A percentile compares a stretch with the other conserved stretches of the same genome.
These are phyloP conservation scores for Netelia fuscicornis DNA, from an alignment of 2,888 invertebrate genomes.

Conservation along the genomic window DNA sequence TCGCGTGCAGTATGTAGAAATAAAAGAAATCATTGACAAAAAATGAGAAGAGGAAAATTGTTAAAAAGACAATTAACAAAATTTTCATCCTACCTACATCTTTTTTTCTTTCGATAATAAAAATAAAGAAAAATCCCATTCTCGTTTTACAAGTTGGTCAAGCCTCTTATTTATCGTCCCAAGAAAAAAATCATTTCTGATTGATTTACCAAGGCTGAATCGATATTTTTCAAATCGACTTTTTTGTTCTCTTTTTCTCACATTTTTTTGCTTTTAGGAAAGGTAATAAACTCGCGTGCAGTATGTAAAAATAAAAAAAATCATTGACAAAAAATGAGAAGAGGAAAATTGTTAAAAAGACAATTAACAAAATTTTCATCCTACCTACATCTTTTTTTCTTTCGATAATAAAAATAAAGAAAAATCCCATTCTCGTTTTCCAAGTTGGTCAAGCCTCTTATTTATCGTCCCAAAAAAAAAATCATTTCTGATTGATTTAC, in stretches of 20 bases:
- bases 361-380: no score
- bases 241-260: no score
- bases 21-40: no score
- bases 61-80: background rate
- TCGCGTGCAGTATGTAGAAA: no score
- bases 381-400: no score
- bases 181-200: background rate
- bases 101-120: no score
- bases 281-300: no score
- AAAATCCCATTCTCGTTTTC: background rate
- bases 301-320: no score
- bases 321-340: background rate
- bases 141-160: background rate
- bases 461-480: background rate
- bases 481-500: slow-evolving; percentile 11
- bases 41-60: slow-evolving; percentile 9
- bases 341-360: slow-evolving; percentile 1
- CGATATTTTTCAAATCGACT: background rate
- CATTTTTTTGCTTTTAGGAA: no score
- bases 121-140: background rate
- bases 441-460: background rate
- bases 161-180: background rate
- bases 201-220: slow-evolving; percentile 35
- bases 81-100: no score
- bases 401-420: no score